phyloP scores from a whole-genome alignment of 2,888 invertebrate species.

The Mimumesa dahlbomi region DNA sequence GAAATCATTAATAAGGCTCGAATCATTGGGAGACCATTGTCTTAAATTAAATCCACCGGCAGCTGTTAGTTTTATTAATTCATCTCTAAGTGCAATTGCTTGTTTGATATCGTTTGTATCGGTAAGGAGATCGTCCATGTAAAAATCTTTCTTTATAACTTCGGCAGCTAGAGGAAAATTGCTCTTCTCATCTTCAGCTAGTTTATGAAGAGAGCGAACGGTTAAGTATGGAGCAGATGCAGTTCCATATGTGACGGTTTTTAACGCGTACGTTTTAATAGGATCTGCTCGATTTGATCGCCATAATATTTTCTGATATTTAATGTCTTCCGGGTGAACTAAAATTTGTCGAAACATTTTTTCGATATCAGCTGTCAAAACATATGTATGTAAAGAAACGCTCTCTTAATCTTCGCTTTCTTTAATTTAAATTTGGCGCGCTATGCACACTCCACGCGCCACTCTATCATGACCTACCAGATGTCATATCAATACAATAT shows the following conservation, averaged over 20 bases:
- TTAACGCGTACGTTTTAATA: slow-evolving; percentile 29
- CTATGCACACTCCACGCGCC: no score
- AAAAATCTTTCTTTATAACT: slow-evolving; percentile 35
- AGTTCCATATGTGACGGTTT: slow-evolving; percentile 43
- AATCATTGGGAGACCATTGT: slow-evolving; percentile 46
- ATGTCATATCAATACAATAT: no score
- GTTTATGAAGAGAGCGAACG: slow-evolving; percentile 54
- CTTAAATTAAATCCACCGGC: slow-evolving; percentile 45
- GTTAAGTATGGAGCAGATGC: slow-evolving; percentile 61
- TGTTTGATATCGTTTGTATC: slow-evolving; percentile 35
- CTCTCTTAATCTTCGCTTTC: no score
- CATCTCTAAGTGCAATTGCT: slow-evolving; percentile 19
- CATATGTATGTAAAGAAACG: slow-evolving; percentile 53
- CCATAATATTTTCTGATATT: slow-evolving; percentile 12
- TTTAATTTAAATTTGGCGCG: no score
- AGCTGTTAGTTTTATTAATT: slow-evolving; percentile 22
- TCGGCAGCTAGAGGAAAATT: slow-evolving; percentile 23
- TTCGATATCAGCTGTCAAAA: slow-evolving; percentile 65
- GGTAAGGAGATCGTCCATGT: slow-evolving; percentile 50
- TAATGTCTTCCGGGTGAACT: neutral
- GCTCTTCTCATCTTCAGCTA: slow-evolving; percentile 53
- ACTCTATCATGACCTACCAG: no score
- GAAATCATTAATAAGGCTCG: neutral
- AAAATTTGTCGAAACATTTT: slow-evolving; percentile 63
- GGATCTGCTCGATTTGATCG: slow-evolving; percentile 44